phyloP scores from a whole-genome alignment of 1,140 invertebrate genomes.

The Rhizoglyphus robini region DNA sequence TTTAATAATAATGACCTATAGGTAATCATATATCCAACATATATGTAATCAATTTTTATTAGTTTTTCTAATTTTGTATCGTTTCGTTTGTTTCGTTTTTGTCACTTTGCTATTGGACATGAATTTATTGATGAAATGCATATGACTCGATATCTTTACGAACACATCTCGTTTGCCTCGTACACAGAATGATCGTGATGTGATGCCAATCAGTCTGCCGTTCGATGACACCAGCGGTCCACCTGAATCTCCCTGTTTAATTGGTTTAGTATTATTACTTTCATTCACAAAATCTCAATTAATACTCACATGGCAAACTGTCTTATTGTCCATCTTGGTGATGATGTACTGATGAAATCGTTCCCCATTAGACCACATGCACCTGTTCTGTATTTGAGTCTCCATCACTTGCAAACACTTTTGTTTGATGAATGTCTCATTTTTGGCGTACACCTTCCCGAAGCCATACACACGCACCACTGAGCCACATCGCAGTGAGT shows the following conservation, averaged over 20 bases:
- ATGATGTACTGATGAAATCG: not conserved
- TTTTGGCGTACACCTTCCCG: not conserved
- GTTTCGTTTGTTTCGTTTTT: too few relatives aligned
- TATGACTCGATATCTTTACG: not conserved
- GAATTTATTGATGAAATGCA: not conserved
- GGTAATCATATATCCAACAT: too few relatives aligned
- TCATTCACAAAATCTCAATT: not conserved
- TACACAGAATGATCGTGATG: not conserved
- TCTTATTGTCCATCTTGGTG: not conserved
- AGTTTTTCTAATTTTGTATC: too few relatives aligned
- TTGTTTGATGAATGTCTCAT: not conserved
- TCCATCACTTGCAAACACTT: not conserved
- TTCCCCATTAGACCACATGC: not conserved
- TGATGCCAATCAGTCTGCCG: not conserved
- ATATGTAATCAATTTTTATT: too few relatives aligned
- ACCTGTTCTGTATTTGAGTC: not conserved
- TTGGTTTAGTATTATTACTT: not conserved
- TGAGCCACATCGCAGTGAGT: not conserved
- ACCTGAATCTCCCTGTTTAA: not conserved
- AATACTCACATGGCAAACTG: not conserved
- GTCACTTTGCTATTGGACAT: too few relatives aligned
- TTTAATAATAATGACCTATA: too few relatives aligned
- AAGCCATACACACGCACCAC: not conserved
- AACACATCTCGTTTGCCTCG: not conserved
- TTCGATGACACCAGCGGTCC: not conserved